Conservation (phyloP, 2,888 invertebrate species). For the Disparrhopalites patrizii region DNA sequence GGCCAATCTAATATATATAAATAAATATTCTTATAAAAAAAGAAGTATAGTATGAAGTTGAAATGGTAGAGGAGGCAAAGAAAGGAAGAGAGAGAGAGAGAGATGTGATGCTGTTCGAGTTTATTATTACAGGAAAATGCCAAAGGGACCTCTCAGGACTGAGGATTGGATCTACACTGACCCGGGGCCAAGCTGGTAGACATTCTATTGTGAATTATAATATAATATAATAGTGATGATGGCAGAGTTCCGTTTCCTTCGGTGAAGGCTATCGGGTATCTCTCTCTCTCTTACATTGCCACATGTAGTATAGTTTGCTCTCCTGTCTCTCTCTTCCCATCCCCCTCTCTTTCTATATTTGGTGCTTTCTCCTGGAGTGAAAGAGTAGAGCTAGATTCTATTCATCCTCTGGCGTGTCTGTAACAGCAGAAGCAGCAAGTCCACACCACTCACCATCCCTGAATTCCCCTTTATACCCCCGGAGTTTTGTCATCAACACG, state of each 20-base stretch:
- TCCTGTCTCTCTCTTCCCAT: not conserved
- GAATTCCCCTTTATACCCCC: no score
- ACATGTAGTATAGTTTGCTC: no score
- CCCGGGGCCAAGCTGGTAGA: conserved; percentile 10
- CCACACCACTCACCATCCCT: no score
- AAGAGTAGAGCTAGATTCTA: no score
- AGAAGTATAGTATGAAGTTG: no score
- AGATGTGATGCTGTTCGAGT: conserved; percentile 45
- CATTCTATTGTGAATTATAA: conserved; percentile 22
- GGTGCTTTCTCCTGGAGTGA: not conserved
- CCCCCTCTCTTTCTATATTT: not conserved
- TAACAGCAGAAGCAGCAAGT: not conserved
- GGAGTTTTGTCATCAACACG: no score
- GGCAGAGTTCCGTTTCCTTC: conserved; percentile 18
- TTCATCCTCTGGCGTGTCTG: not conserved
- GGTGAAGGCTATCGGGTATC: conserved; percentile 16
- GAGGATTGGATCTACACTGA: conserved; percentile 23
- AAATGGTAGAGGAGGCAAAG: no score
- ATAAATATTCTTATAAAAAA: not conserved
- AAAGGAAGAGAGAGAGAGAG: conserved; percentile 20
- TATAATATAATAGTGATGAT: conserved; percentile 24
- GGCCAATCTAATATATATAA: not conserved
- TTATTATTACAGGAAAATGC: conserved; percentile 48
- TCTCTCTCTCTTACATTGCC: not conserved
- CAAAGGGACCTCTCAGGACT: conserved; percentile 33